These are phyloP conservation scores for Gracilinanus agilis DNA, from an alignment of 2,113 vertebrate genomes.

Conservation along the genomic window DNA sequence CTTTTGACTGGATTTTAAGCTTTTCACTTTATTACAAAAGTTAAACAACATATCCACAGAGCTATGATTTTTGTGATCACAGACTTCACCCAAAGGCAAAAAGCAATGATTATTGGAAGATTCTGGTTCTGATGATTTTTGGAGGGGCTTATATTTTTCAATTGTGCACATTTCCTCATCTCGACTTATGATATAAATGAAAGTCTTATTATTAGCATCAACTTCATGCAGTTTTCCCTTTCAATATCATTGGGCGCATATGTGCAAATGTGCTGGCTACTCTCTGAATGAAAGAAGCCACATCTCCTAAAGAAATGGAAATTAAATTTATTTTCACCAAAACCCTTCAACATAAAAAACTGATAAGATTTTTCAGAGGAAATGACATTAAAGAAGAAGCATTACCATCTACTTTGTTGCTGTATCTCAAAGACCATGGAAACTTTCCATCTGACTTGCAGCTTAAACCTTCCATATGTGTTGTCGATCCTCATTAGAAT, in stretches of 20 bases:
- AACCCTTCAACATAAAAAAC: background rate
- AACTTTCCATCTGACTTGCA: background rate
- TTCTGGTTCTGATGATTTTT: background rate
- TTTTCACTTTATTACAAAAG: background rate
- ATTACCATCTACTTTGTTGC: background rate
- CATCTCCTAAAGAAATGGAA: background rate
- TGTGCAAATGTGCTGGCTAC: too few relatives aligned
- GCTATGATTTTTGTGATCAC: background rate
- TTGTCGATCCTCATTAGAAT: background rate
- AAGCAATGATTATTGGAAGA: background rate
- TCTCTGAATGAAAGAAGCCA: background rate
- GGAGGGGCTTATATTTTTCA: background rate
- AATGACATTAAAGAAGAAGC: background rate
- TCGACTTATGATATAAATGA: background rate
- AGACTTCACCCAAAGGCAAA: background rate
- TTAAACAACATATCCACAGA: slow-evolving; percentile 2
- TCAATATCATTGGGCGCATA: background rate
- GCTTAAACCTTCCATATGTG: background rate
- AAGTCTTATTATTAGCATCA: background rate
- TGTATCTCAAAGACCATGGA: background rate
- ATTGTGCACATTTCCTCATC: background rate
- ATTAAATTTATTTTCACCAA: background rate
- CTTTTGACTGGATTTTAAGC: slow-evolving; percentile 9
- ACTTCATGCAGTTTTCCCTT: background rate
- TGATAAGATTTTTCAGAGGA: background rate